These are phyloP conservation scores for Lasioglossum vierecki DNA, from an alignment of 2,888 invertebrate genomes.

Conservation along the genomic window DNA sequence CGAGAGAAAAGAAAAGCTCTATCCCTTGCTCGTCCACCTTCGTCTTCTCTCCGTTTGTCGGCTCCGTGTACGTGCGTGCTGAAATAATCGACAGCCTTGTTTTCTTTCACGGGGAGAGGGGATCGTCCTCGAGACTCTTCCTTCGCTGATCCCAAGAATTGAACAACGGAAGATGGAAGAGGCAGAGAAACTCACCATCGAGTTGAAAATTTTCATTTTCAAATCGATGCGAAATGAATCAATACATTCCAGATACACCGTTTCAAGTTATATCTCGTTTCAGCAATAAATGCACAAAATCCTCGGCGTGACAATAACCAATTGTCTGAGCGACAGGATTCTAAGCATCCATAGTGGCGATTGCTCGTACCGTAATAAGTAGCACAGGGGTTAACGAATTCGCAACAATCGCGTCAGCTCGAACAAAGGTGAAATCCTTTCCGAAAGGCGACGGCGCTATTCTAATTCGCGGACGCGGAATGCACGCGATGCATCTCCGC, in stretches of 20 bases:
- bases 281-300: neutral
- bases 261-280: no score
- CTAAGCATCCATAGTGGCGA: neutral
- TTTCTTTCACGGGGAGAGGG: conserved; percentile 42
- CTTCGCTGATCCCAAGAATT: conserved; percentile 18
- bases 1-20: conserved; percentile 40
- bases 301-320: neutral
- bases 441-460: neutral
- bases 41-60: conserved; percentile 36
- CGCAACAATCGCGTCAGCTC: neutral
- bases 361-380: neutral
- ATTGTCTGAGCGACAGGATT: neutral
- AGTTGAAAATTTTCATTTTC: neutral
- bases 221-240: neutral
- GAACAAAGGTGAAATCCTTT: conserved; percentile 8
- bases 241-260: neutral
- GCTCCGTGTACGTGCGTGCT: conserved; percentile 24
- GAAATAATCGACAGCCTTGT: conserved; percentile 63
- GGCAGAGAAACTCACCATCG: neutral
- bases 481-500: neutral
- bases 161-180: neutral
- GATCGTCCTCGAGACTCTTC: conserved; percentile 59
- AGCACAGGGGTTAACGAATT: neutral
- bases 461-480: neutral
- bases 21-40: conserved; percentile 5